phyloP scores from a whole-genome alignment of 2,888 invertebrate species.

The Watsonalla binaria region DNA sequence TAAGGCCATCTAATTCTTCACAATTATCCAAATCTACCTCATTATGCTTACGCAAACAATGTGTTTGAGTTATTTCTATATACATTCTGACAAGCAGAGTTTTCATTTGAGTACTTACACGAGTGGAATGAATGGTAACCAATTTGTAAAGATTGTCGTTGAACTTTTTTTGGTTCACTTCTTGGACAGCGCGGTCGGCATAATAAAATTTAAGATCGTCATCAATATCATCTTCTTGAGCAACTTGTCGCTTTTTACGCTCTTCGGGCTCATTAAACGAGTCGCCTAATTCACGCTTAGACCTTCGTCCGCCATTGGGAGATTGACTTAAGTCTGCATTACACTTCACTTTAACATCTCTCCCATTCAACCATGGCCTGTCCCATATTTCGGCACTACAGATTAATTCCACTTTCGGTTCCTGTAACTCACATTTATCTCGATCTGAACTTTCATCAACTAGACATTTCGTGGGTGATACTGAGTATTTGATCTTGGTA shows the following conservation, averaged over 20 bases:
- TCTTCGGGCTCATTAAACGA: not conserved
- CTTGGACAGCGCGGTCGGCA: conserved; percentile 45
- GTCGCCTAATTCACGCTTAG: conserved; percentile 9
- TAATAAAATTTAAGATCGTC: conserved; percentile 53
- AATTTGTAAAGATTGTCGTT: conserved; percentile 47
- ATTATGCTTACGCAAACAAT: conserved; percentile 41
- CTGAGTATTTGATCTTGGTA: conserved; percentile 40
- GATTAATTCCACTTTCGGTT: conserved; percentile 18
- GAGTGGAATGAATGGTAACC: conserved; percentile 44
- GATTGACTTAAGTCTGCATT: not conserved
- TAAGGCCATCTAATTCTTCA: conserved; percentile 51
- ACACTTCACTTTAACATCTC: conserved; percentile 23
- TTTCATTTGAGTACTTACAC: conserved; percentile 43
- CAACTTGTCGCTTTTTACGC: conserved; percentile 33
- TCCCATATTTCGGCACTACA: conserved; percentile 27
- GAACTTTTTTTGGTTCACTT: conserved; percentile 33
- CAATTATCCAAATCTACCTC: conserved; percentile 36
- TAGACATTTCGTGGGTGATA: conserved; percentile 32
- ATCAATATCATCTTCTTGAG: conserved; percentile 41
- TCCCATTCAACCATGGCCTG: conserved; percentile 14
- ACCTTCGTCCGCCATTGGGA: not conserved
- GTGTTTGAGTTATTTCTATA: conserved; percentile 55
- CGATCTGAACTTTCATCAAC: conserved; percentile 10
- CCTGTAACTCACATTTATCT: conserved; percentile 25
- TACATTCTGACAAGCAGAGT: conserved; percentile 48